Percentiles rank a stretch among this genome's conserved stretches.
Evolutionary conservation across 2,888 invertebrate species (phyloP).

Genomic region (Chalcosyrphus nemorum): DNA sequence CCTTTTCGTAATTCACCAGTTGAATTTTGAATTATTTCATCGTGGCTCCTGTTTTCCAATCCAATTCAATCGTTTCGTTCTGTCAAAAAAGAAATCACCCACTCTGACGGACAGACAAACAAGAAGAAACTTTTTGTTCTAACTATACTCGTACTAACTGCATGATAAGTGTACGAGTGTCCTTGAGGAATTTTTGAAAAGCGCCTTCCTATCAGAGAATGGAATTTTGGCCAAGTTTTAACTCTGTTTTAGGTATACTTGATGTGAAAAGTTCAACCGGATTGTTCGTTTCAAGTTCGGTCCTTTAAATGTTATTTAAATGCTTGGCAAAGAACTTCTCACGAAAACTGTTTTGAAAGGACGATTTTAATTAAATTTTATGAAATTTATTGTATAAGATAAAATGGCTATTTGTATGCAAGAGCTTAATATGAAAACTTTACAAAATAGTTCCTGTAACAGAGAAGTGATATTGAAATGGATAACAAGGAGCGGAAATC

Average conservation of each 20-base stretch:
- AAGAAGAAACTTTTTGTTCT: constrained; percentile 12
- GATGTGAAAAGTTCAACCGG: neutral
- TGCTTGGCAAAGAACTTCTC: neutral
- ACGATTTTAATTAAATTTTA: constrained; percentile 18
- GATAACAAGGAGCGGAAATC: too few relatives aligned
- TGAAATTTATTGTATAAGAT: neutral
- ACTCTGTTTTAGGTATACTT: neutral
- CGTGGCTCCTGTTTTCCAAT: neutral
- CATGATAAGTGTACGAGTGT: neutral
- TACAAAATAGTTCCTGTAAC: too few relatives aligned
- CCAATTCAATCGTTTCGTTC: neutral
- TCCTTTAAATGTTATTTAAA: constrained; percentile 23
- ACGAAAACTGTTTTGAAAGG: neutral
- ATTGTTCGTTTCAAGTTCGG: constrained; percentile 18
- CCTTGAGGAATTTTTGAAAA: neutral
- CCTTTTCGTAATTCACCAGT: neutral
- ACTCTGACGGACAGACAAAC: neutral
- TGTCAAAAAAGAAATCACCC: neutral
- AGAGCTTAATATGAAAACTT: neutral
- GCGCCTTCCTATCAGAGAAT: neutral
- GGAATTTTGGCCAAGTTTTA: neutral
- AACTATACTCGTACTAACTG: neutral
- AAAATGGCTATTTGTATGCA: neutral
- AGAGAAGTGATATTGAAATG: too few relatives aligned
- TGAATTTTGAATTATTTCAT: neutral